A percentile compares a stretch with the other conserved stretches of the same genome.
Conservation (phyloP, 2,797 vertebrate species). For the Chromobotia macracanthus region DNA sequence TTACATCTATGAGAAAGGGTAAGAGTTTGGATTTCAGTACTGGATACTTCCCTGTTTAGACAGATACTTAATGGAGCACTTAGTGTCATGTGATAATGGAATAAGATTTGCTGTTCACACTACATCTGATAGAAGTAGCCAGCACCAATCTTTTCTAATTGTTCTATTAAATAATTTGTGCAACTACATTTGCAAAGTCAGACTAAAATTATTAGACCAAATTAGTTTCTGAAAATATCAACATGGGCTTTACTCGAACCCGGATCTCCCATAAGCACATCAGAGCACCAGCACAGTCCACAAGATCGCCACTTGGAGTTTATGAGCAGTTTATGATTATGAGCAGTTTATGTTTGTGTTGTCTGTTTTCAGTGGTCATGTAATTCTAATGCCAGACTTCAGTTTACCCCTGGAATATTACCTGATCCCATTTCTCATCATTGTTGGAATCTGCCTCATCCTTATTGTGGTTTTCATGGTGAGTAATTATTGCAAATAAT, state of each 20-base stretch:
- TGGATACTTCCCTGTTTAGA: slow-evolving; percentile 27
- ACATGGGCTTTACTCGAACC: no score
- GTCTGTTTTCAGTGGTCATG: slow-evolving; percentile 80
- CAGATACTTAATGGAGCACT: neutral
- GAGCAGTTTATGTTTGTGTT: slow-evolving; percentile 8
- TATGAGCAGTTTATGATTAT: slow-evolving; percentile 66
- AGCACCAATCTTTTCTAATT: neutral
- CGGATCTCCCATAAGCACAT: no score
- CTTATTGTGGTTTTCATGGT: slow-evolving; percentile 98
- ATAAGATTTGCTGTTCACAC: neutral
- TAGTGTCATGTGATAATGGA: neutral
- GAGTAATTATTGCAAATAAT: slow-evolving; percentile 53
- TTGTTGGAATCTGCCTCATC: slow-evolving; percentile 98
- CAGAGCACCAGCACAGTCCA: slow-evolving; percentile 63
- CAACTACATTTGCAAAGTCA: no score
- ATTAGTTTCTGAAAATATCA: slow-evolving; percentile 57
- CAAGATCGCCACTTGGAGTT: slow-evolving; percentile 67
- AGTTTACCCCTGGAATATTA: slow-evolving; percentile 96
- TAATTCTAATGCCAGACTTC: slow-evolving; percentile 92
- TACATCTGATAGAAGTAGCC: neutral
- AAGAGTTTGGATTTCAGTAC: slow-evolving; percentile 62
- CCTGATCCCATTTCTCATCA: slow-evolving; percentile 97
- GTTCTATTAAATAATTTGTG: neutral
- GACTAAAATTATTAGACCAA: no score
- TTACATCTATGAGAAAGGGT: slow-evolving; percentile 93